Percentiles rank a stretch among this genome's conserved stretches.
phyloP scores from a whole-genome alignment of 1,140 invertebrate genomes.

The Drosophila lacertosa region DNA sequence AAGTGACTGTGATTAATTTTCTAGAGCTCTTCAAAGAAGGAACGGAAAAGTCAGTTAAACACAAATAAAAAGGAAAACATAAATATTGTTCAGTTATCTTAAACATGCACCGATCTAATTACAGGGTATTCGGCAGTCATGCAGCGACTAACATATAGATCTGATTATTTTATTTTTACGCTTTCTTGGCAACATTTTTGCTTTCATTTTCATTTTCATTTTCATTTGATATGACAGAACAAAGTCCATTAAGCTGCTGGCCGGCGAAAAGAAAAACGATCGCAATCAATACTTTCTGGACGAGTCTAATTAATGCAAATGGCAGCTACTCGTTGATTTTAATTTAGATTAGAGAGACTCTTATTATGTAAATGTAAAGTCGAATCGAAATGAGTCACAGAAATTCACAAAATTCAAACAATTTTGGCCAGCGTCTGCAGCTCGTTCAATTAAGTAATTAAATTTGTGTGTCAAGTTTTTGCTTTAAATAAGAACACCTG shows the following conservation, averaged over 20 bases:
- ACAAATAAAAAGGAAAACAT: too few species aligned
- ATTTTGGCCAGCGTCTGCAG: background rate
- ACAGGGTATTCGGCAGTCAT: background rate
- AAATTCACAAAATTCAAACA: conserved; percentile 25
- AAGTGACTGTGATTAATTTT: too few species aligned
- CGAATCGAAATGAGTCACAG: conserved; percentile 40
- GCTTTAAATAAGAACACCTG: conserved; percentile 25
- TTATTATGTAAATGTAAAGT: conserved; percentile 69
- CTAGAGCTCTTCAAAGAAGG: too few species aligned
- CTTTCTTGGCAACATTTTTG: conserved; percentile 2
- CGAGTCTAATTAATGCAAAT: conserved; percentile 77
- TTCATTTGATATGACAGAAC: conserved; percentile 18
- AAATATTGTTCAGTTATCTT: too few species aligned
- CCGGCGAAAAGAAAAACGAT: conserved; percentile 66
- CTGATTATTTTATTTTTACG: background rate
- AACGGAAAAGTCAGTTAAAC: background rate
- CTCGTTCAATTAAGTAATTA: conserved; percentile 73
- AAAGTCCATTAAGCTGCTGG: conserved; percentile 16
- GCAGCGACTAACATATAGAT: background rate
- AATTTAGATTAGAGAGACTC: conserved; percentile 70
- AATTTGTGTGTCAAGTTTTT: conserved; percentile 51
- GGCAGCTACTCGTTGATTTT: conserved; percentile 68
- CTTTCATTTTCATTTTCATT: too few species aligned
- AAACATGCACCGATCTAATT: too few species aligned
- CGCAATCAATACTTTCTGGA: conserved; percentile 61